These are phyloP conservation scores for Acomys russatus DNA, from an alignment of 2,797 vertebrate species.

Conservation along the genomic window DNA sequence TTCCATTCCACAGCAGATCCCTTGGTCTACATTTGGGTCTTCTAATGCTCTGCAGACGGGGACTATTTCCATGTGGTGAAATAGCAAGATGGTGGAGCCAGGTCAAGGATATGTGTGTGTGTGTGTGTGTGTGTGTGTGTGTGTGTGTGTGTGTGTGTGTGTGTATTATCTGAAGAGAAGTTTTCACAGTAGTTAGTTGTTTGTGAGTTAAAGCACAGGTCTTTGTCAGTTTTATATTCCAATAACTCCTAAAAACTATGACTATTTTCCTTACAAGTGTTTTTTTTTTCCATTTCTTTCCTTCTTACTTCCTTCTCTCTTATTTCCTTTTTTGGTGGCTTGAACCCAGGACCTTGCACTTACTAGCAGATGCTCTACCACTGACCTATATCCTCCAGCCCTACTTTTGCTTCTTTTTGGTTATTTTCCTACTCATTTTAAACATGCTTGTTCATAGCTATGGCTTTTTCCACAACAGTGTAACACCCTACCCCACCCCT, in stretches of 20 bases:
- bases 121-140: too few species aligned
- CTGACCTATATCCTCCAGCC: neutral
- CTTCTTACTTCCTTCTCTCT: too few species aligned
- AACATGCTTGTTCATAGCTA: neutral
- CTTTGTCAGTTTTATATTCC: neutral
- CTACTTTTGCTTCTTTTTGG: neutral
- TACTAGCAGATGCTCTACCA: neutral
- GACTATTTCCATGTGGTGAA: neutral
- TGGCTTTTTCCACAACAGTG: neutral
- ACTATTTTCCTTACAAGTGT: neutral
- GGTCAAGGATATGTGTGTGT: neutral
- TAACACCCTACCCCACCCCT: neutral
- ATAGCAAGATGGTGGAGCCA: neutral
- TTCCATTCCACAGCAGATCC: neutral
- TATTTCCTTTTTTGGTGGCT: neutral
- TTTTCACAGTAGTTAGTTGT: neutral
- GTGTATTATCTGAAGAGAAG: neutral
- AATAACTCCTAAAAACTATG: conserved; percentile 28
- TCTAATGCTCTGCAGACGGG: neutral
- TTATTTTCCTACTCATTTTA: neutral
- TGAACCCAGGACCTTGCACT: neutral
- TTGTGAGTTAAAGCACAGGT: neutral
- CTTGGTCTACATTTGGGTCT: neutral
- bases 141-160: neutral
- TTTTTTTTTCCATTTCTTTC: neutral